Evolutionary conservation across 2,113 vertebrate genomes (phyloP).

Genomic region (Columba livia): DNA sequence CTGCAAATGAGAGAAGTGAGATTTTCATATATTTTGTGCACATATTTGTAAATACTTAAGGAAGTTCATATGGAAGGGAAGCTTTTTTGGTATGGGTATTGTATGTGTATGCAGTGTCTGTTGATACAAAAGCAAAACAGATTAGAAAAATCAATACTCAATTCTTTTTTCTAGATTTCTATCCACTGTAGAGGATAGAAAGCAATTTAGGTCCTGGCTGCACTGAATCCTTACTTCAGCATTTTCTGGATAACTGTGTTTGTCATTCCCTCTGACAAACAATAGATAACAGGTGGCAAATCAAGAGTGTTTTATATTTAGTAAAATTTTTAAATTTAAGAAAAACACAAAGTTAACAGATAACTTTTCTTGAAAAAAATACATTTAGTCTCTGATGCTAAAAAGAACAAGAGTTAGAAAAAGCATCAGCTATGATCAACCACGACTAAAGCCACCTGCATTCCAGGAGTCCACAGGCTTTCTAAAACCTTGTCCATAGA

Average conservation of each 20-base stretch:
- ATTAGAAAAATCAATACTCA: constrained; percentile 70
- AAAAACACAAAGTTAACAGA: background rate
- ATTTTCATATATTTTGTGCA: background rate
- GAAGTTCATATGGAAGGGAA: background rate
- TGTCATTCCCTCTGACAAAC: constrained; percentile 49
- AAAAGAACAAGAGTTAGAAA: background rate
- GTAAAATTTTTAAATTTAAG: background rate
- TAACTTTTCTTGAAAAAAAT: background rate
- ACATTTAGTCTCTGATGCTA: background rate
- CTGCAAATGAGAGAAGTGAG: background rate
- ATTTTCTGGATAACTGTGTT: constrained; percentile 56
- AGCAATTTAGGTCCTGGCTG: constrained; percentile 44
- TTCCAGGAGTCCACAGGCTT: rapidly evolving
- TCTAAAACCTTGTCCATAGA: background rate
- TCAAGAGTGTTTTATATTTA: constrained; percentile 11
- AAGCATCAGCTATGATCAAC: background rate
- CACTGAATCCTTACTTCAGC: constrained; percentile 54
- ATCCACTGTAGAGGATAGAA: constrained; percentile 51
- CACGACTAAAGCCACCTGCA: background rate
- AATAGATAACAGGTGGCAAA: constrained; percentile 12
- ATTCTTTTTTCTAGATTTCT: constrained; percentile 70
- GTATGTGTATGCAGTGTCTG: background rate
- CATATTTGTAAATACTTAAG: background rate
- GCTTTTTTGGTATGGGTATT: background rate
- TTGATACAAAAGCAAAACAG: constrained; percentile 56